phyloP scores from a whole-genome alignment of 1,140 invertebrate species.

The Drosophila melanica region DNA sequence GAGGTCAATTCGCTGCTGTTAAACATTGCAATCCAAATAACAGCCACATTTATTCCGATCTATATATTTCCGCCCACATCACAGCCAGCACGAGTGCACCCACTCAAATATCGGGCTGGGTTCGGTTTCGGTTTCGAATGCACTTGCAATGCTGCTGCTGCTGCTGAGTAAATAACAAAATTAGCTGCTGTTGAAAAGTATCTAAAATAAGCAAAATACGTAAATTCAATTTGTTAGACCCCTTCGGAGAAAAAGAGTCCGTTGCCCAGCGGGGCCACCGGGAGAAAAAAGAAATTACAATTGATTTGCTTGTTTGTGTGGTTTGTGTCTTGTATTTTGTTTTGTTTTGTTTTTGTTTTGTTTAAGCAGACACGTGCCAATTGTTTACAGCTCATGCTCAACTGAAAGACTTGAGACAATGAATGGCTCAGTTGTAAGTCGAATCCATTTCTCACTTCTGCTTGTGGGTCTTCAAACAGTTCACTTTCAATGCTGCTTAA shows the following conservation, averaged over 20 bases:
- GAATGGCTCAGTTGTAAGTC: slow-evolving; percentile 33
- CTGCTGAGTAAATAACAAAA: slow-evolving; percentile 31
- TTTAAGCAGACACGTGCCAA: slow-evolving; percentile 57
- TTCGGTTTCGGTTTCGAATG: slow-evolving; percentile 47
- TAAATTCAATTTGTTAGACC: background rate
- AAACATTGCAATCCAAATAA: slow-evolving; percentile 22
- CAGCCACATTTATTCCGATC: slow-evolving; percentile 21
- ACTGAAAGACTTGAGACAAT: slow-evolving; percentile 29
- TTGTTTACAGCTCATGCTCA: slow-evolving; percentile 26
- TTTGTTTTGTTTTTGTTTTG: slow-evolving; percentile 12
- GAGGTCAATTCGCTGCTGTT: slow-evolving; percentile 20
- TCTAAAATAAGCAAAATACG: slow-evolving; percentile 12
- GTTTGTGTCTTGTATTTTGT: slow-evolving; percentile 16
- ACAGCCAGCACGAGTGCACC: slow-evolving; percentile 33
- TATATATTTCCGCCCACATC: slow-evolving; percentile 62
- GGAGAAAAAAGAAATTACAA: slow-evolving; percentile 23
- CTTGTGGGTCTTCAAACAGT: slow-evolving; percentile 53
- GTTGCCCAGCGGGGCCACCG: slow-evolving; percentile 18
- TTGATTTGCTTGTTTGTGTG: slow-evolving; percentile 24
- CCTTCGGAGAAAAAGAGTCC: too few relatives aligned
- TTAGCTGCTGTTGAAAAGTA: slow-evolving; percentile 25
- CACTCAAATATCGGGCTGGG: slow-evolving; percentile 28
- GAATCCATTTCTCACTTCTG: slow-evolving; percentile 47
- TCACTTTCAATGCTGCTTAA: slow-evolving; percentile 57
- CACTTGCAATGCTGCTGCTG: slow-evolving; percentile 44